Evolutionary conservation across 2,888 invertebrate genomes (phyloP), one percentile per base, ranked within the genome.

Genomic region (Watsonalla cultraria): DNA sequence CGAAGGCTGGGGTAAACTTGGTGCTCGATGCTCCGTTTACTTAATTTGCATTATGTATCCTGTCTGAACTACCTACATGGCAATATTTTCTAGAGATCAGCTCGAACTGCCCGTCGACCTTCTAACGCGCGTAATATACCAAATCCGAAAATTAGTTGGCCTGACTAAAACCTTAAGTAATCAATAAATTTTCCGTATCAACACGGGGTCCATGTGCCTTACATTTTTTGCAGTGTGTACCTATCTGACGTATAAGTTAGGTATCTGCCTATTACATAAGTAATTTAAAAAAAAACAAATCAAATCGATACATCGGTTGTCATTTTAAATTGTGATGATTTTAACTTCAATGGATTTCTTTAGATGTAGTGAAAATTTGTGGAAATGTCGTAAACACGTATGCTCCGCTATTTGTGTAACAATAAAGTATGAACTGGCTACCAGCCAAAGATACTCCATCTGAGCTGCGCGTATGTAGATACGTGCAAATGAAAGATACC

Each of bases 401-500:
- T 76, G 78, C 74, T 74, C 76, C 72, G 85, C 84, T 89, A 86
- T 88, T 88, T 87, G 82, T 80, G 86, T 86, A 84, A 85, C 86
- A 88, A 87, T 86, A 84, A 86, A 86, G 78, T 84, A 86, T 86
- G 77, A 81, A 81, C 84, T 89, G 88, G 86, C 85, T 61, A 50
- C 62, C 66, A 67, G 86, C 88, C 87, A 86, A 82, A 73, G 71
- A 76, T 74, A 80, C 77, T 81, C 81, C 78, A 84, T 82, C 75
- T 78, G 72, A 74, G 72, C 74, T 76, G 62, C 63, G 65, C 59
- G 61, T 50, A 67, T 67, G 68, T 74, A 72, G 64, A 70, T 68
- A 70, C 72, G 75, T 72, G 75, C 74, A 74, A 74, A 75, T 72
- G 78, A 75, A 76, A 67, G 74, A 74, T 74, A 73, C 71, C 74